These are phyloP conservation scores for Momotus momota DNA, from an alignment of 2,797 vertebrate species.

Conservation along the genomic window DNA sequence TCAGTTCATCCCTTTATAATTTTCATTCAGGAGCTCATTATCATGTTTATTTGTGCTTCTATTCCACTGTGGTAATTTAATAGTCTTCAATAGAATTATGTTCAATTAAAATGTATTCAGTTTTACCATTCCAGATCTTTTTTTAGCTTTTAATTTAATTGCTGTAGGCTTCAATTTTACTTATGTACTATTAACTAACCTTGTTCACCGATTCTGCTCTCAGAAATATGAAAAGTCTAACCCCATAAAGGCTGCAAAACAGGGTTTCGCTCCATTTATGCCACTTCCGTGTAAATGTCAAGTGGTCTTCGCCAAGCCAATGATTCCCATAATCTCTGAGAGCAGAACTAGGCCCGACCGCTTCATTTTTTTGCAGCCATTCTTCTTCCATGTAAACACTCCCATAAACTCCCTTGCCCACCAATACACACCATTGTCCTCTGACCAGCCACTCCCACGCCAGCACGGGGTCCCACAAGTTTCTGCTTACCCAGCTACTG, in stretches of 20 bases:
- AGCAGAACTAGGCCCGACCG: background rate
- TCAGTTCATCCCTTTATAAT: conserved; percentile 77
- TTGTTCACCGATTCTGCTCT: conserved; percentile 38
- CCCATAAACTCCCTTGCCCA: background rate
- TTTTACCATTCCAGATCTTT: conserved; percentile 67
- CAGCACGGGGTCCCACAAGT: background rate
- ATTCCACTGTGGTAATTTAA: conserved; percentile 75
- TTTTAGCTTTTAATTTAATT: conserved; percentile 74
- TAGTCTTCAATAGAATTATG: conserved; percentile 76
- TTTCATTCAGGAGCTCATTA: conserved; percentile 76
- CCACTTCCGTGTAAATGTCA: background rate
- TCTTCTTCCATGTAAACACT: background rate
- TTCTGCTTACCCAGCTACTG: background rate
- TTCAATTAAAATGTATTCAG: conserved; percentile 75
- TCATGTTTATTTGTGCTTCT: conserved; percentile 67
- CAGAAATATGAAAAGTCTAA: conserved; percentile 42
- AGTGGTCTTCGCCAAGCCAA: background rate
- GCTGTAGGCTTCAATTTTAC: conserved; percentile 65
- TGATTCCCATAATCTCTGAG: background rate
- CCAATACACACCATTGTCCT: background rate
- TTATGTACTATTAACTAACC: conserved; percentile 49
- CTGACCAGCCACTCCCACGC: background rate
- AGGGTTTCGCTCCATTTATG: background rate
- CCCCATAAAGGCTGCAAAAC: background rate
- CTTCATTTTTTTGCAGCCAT: background rate